A percentile compares a stretch with the other conserved stretches of the same genome.
Conservation (phyloP, 2,888 invertebrate genomes). For the Thecocarcelia acutangulata region DNA sequence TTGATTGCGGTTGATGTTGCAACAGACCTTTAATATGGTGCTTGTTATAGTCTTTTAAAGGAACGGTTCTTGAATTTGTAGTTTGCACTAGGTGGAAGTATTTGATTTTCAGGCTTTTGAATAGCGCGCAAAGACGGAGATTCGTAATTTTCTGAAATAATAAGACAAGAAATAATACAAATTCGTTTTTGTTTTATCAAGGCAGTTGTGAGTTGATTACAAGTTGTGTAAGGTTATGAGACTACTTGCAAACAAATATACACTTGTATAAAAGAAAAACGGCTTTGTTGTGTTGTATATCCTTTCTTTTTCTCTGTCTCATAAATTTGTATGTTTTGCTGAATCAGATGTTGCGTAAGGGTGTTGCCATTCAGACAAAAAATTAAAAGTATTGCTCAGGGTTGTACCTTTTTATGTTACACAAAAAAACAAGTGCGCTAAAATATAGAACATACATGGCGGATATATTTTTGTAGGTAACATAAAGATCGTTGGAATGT, state of each 20-base stretch:
- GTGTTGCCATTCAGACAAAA: no score
- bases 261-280: slow-evolving; percentile 33
- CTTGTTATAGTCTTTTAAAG: slow-evolving; percentile 61
- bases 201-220: slow-evolving; percentile 33
- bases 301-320: slow-evolving; percentile 33
- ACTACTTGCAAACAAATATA: neutral
- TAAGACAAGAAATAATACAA: neutral
- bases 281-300: slow-evolving; percentile 57
- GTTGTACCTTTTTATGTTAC: no score
- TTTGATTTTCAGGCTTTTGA: slow-evolving; percentile 77
- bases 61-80: slow-evolving; percentile 60
- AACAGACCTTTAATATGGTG: slow-evolving; percentile 47
- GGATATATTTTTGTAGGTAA: no score
- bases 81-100: slow-evolving; percentile 68
- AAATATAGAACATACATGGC: no score
- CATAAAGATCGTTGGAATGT: no score
- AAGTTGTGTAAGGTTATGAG: neutral
- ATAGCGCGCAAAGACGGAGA: slow-evolving; percentile 81
- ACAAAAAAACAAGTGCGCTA: no score
- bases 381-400: no score
- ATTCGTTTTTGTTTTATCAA: slow-evolving; percentile 22
- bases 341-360: no score
- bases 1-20: slow-evolving; percentile 69
- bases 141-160: slow-evolving; percentile 39
- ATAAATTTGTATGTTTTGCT: no score